Base-by-base conservation (phyloP, 2,113 vertebrate genomes). In the Mustela nigripes region DNA sequence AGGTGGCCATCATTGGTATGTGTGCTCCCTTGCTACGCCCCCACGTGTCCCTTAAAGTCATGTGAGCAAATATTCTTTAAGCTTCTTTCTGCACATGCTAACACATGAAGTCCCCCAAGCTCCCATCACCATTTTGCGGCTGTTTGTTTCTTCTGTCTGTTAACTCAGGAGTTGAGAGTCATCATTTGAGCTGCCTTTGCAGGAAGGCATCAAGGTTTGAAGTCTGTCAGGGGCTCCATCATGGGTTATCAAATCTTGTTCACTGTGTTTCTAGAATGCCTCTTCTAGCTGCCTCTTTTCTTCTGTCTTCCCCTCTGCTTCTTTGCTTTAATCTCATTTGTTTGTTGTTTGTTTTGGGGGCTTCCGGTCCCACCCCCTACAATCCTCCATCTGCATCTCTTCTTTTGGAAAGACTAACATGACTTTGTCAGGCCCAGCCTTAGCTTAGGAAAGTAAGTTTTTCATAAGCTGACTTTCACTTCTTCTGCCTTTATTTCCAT, bases 1-100 rank as follows among this genome's bases (percentile, higher is more conserved):
- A 99, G 97, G 99, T 99, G 65, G 99, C 99, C 15, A 99, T 99
- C 7, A 99, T 99, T 96, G 99, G 99, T 99, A 98, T 48, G 98
- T 83, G 67, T 91, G 89, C 2, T 2, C 28, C 1, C 4, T 78
- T 6, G 56, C 0, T 9, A 45, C 15, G 7, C 4, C 16, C 14
- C 3, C n/a, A 33, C 6, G 18, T 74, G 22, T 45, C 73, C 31
- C 45, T 79, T 86, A 36, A 85, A 92, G 33, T 71, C 15, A 33
- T 53, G 39, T 0, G 14, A 60, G 33, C 76, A 71, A 4, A 60
- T 18, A 88, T 62, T 16, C 4, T 22, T 86, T 76, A 93, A 82
- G 22, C 11, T 74, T 63, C 22, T 18, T 6, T 85, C 7, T 7
- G 0, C 26, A 33, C 8, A 3, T 65, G 11, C 4, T 39, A 69